Conservation (phyloP, 2,113 vertebrate genomes). For the Sterna hirundo region DNA sequence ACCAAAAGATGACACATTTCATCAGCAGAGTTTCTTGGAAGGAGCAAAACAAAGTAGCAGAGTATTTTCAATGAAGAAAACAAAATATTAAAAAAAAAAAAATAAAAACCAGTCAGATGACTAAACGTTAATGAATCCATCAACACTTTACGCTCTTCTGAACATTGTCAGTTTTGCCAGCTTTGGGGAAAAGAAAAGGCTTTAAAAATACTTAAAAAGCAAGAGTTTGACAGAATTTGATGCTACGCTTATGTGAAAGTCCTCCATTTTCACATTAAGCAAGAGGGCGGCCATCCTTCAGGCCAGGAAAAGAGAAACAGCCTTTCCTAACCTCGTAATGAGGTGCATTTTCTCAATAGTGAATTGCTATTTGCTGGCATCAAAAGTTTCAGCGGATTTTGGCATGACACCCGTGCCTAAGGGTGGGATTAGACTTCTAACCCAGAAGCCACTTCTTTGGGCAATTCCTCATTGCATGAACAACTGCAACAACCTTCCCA, state of each 20-base stretch:
- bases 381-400: background rate
- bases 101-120: background rate
- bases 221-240: background rate
- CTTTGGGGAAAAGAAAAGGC: background rate
- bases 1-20: background rate
- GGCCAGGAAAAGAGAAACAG: background rate
- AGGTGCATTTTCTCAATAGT: background rate
- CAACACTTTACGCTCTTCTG: background rate
- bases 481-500: background rate
- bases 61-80: background rate
- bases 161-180: background rate
- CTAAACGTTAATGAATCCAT: slow-evolving; percentile 9
- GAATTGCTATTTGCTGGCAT: background rate
- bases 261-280: background rate
- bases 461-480: background rate
- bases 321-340: background rate
- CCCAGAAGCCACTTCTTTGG: background rate
- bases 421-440: background rate
- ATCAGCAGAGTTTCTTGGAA: slow-evolving; percentile 1
- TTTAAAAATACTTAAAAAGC: background rate
- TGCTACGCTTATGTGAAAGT: background rate
- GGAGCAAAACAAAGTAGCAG: background rate
- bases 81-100: background rate
- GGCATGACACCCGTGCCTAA: background rate
- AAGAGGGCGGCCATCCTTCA: background rate